Percentiles rank a stretch among this genome's conserved stretches.
Evolutionary conservation across 2,888 invertebrate species (phyloP).

Genomic region (Lithophane ornitopus): DNA sequence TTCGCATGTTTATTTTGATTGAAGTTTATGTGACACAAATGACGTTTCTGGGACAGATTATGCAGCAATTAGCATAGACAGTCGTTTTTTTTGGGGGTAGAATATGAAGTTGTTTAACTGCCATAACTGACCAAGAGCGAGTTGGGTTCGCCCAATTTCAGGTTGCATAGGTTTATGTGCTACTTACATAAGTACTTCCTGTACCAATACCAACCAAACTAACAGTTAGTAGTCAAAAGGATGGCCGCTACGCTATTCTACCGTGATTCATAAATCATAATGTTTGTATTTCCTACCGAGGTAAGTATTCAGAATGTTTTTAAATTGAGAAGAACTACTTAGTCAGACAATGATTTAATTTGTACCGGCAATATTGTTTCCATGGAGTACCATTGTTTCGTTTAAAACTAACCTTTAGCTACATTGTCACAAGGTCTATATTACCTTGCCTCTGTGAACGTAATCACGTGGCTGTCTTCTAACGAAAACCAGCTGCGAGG

Average conservation of each 20-base stretch:
- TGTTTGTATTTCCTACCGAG: no score
- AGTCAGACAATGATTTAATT: background rate
- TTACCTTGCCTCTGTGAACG: slow-evolving; percentile 14
- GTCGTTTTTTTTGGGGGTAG: background rate
- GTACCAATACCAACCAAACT: no score
- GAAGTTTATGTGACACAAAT: background rate
- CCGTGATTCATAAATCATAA: no score
- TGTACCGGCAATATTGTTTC: slow-evolving; percentile 20
- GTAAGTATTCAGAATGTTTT: no score
- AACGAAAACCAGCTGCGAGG: slow-evolving; percentile 11
- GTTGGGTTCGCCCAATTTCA: background rate
- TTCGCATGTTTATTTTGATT: slow-evolving; percentile 18
- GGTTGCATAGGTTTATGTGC: background rate
- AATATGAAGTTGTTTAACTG: background rate
- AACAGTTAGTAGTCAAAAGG: no score
- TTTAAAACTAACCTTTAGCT: background rate
- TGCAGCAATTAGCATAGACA: slow-evolving; percentile 5
- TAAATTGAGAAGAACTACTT: no score
- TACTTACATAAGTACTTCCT: no score
- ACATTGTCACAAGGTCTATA: background rate
- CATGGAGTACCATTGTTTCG: background rate
- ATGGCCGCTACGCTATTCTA: no score
- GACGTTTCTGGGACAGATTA: slow-evolving; percentile 25
- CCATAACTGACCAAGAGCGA: background rate
- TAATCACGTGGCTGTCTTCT: slow-evolving; percentile 34